A percentile compares a stretch with the other conserved stretches of the same genome.
Conservation (phyloP, 2,888 invertebrate genomes). For the Gonocerus acuteangulatus region DNA sequence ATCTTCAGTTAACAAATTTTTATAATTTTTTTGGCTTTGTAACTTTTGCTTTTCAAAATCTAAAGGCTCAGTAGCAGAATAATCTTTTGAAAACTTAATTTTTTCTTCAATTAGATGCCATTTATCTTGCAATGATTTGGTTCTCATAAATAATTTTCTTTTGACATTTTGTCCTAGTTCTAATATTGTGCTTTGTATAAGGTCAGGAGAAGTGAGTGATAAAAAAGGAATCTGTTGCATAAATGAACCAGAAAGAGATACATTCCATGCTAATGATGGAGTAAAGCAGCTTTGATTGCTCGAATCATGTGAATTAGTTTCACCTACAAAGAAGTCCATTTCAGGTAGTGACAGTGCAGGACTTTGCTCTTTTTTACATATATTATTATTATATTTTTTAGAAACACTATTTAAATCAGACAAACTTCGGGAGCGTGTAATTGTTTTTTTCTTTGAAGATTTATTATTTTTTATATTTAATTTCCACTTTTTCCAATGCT, state of each 20-base stretch:
- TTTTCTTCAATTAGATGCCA: constrained; percentile 49
- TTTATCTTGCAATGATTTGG: constrained; percentile 51
- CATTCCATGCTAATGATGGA: background rate
- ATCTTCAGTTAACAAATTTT: constrained; percentile 8
- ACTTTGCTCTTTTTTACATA: background rate
- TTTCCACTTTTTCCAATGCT: constrained; percentile 38
- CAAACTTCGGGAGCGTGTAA: constrained; percentile 29
- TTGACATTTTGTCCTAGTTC: constrained; percentile 49
- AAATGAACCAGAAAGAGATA: constrained; percentile 4
- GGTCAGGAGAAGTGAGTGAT: constrained; percentile 38
- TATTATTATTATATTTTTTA: background rate
- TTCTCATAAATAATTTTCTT: constrained; percentile 49
- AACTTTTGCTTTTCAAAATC: background rate
- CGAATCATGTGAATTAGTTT: background rate
- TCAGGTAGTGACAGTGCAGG: constrained; percentile 1
- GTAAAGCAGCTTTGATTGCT: background rate
- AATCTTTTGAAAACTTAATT: constrained; percentile 36
- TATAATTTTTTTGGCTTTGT: background rate
- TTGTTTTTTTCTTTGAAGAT: constrained; percentile 32
- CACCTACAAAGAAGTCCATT: constrained; percentile 2
- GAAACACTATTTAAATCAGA: constrained; percentile 5
- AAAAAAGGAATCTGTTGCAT: constrained; percentile 36
- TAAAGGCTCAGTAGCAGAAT: constrained; percentile 18
- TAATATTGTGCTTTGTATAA: constrained; percentile 47
- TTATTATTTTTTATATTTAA: constrained; percentile 37